phyloP scores from a whole-genome alignment of 2,113 vertebrate genomes.

The Calidris pygmaea region DNA sequence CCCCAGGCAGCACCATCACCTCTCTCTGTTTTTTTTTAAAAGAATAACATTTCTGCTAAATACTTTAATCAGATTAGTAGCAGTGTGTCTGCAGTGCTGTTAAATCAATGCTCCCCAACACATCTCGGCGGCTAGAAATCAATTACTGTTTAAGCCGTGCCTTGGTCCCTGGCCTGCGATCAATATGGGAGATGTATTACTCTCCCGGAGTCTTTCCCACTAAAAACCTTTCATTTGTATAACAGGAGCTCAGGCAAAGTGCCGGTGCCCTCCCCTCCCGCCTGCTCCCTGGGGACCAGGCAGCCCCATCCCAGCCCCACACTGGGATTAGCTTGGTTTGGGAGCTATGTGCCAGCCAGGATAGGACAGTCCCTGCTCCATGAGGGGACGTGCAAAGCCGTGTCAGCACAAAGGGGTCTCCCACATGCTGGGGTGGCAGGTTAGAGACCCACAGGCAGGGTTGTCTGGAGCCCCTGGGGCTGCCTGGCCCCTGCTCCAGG shows the following conservation, averaged over 20 bases:
- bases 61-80: constrained; percentile 76
- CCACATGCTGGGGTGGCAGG: background rate
- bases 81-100: constrained; percentile 74
- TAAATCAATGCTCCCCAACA: constrained; percentile 80
- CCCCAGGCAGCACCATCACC: constrained; percentile 38
- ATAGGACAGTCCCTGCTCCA: background rate
- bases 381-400: background rate
- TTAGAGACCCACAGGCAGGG: background rate
- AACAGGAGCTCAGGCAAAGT: constrained; percentile 64
- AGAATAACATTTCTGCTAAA: constrained; percentile 80
- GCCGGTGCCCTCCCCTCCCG: background rate
- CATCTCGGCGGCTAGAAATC: constrained; percentile 80
- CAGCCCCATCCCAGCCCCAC: background rate
- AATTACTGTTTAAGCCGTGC: constrained; percentile 82
- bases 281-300: background rate
- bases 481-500: background rate
- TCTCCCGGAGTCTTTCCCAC: constrained; percentile 74
- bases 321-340: background rate
- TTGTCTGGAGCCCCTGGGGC: background rate
- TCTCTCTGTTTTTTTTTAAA: constrained; percentile 58
- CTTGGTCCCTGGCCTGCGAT: constrained; percentile 75
- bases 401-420: background rate
- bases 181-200: constrained; percentile 81
- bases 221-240: constrained; percentile 73
- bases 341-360: background rate